Conservation (phyloP, 2,113 vertebrate species). For the Bagarius yarrelli region DNA sequence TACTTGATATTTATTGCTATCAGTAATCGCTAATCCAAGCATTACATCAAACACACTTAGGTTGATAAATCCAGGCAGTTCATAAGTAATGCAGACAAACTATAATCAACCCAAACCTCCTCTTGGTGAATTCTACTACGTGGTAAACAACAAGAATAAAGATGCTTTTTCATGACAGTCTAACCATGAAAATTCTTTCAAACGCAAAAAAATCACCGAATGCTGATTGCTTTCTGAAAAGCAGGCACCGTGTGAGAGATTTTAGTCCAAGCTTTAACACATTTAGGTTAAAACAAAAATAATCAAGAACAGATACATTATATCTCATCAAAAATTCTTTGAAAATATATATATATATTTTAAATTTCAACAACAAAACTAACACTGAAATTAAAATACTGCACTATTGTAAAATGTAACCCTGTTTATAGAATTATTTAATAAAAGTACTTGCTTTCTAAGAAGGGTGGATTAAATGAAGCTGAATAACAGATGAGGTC, state of each 20-base stretch:
- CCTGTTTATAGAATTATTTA: slow-evolving; percentile 49
- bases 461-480: slow-evolving; percentile 27
- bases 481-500: slow-evolving; percentile 46
- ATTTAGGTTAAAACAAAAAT: slow-evolving; percentile 57
- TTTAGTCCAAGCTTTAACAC: slow-evolving; percentile 56
- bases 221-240: slow-evolving; percentile 24
- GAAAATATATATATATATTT: slow-evolving; percentile 66
- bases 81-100: slow-evolving; percentile 38
- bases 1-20: slow-evolving; percentile 78
- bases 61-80: slow-evolving; percentile 52
- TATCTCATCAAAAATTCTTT: slow-evolving; percentile 62
- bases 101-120: slow-evolving; percentile 20
- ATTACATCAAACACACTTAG: slow-evolving; percentile 57
- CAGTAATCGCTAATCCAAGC: slow-evolving; percentile 63
- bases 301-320: slow-evolving; percentile 31
- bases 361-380: slow-evolving; percentile 62
- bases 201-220: slow-evolving; percentile 20
- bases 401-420: slow-evolving; percentile 69
- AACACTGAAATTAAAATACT: slow-evolving; percentile 72
- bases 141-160: slow-evolving; percentile 6
- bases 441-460: slow-evolving; percentile 36
- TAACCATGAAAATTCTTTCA: neutral
- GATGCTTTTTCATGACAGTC: neutral
- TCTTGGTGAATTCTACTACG: neutral
- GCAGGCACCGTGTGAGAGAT: slow-evolving; percentile 73